Base-by-base conservation (phyloP, 2,797 vertebrate genomes). In the Cuculus canorus region DNA sequence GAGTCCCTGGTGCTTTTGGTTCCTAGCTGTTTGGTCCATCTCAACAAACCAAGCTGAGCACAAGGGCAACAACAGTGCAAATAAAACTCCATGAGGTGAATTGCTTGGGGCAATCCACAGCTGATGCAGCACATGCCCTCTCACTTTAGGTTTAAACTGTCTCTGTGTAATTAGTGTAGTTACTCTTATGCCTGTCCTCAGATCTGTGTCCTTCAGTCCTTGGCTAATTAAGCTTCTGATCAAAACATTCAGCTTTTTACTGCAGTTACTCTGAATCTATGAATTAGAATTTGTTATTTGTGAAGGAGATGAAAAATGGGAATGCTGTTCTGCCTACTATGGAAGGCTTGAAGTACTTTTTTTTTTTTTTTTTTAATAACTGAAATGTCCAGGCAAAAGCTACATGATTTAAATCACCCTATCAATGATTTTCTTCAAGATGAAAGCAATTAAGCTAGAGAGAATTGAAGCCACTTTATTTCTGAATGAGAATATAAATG, bases 381-480 rank as follows among this genome's bases (percentile, higher is more conserved):
- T 47, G 53, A 83, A 57, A 35, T 43, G 33, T 71, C 50, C 70
- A 59, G 35, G 35, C 52, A 79, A 82, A 95, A 79, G 35, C 73
- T 65, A 3, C 66, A 59, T 88, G 86, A 59, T 81, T 95, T 84
- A 90, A 94, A 77, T 84, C 43, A 66, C 50, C 37, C 50, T 75
- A 54, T 39, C 73, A 33, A 10, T 92, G 86, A 90, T 94, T 92
- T 93, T 78, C 82, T 84, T 78, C 83, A 94, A 86, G 92, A 84
- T 93, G 86, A 92, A 96, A 90, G 92, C 92, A 93, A 94, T 96
- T 92, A 94, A 86, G 59, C 63, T 63, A 12, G 19, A 86, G 80
- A 59, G 54, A 94, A 92, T 92, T 86, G 92, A 93, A 66, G 92
- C 82, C 70, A 56, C 86, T 95, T 88, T 86, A 56, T 76, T 95